Base-by-base conservation (phyloP, 2,113 vertebrate species). In the Todiramphus chloris region DNA sequence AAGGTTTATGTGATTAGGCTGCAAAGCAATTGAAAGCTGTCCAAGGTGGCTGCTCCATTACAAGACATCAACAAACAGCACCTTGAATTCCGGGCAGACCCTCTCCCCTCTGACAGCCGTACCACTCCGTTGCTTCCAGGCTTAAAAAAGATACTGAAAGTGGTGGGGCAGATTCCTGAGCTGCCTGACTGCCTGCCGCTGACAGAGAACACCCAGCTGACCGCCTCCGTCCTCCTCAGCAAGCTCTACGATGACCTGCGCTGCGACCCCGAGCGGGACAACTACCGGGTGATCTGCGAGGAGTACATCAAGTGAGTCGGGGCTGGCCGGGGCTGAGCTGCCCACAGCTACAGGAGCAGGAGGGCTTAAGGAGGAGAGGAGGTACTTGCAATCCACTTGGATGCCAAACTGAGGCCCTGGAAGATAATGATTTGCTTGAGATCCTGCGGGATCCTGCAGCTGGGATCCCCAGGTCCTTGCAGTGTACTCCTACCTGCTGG, bases 131-230 rank as follows among this genome's bases (percentile, higher is more conserved):
- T 62, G 3, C 83, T 85, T 41, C n/a, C 91, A 99, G 99, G 99
- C 68, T 97, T 99, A 87, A 99, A 98, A 95, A 99, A 99, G 97
- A 99, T 99, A 87, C 97, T 99, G 77, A 99, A 99, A 94, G 98
- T 99, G 31, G 99, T 98, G 66, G 99, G 99, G 17, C 99, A 99
- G 97, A 98, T 99, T 79, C 98, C 99, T 9, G 99, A 99, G 41
- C 96, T 99, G 74, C 98, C 99, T 5, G 97, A 99, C 83, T 99
- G 99, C 97, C 97, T 99, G 80, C 99, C 99, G 0, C 23, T 99
- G 97, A 99, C 99, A 0, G 99, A 99, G 19, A 99, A 99, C 97
- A 99, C 99, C 25, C 99, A 99, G 97, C 98, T 99, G 95, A 99
- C 99, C 27, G 99, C 99, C 73, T 99, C 99, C 0, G 95, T 99